These are phyloP conservation scores for Orgyia antiqua DNA, from an alignment of 2,888 invertebrate species.

Conservation along the genomic window DNA sequence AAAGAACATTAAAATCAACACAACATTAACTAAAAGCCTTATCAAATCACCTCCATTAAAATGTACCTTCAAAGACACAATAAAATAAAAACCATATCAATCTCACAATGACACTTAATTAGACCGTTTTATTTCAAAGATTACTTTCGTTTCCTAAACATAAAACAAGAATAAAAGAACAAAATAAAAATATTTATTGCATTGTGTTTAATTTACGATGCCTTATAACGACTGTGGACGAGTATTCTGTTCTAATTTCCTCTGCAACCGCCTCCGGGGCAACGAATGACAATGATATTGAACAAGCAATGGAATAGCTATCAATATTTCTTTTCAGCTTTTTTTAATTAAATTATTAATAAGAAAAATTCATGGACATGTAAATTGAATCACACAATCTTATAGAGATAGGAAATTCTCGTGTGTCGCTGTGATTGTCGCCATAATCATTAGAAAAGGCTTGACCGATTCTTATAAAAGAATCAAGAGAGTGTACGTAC, in stretches of 20 bases:
- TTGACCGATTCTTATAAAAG: no score
- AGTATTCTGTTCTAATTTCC: conserved; percentile 25
- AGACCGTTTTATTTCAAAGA: conserved; percentile 7
- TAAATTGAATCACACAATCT: no score
- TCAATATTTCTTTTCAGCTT: no score
- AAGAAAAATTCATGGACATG: no score
- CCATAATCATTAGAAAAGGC: no score
- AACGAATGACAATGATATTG: conserved; percentile 6
- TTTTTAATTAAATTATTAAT: no score
- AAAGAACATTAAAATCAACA: no score
- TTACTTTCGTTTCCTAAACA: conserved; percentile 8
- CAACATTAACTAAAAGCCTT: no score
- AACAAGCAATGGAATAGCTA: not conserved
- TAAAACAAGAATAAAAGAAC: conserved; percentile 13
- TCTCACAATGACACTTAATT: conserved; percentile 13
- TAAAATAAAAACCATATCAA: conserved; percentile 6
- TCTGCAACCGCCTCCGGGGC: conserved; percentile 11
- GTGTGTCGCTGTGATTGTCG: no score
- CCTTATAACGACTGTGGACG: conserved; percentile 24
- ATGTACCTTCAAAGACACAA: not conserved
- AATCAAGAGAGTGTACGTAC: no score
- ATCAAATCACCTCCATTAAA: no score
- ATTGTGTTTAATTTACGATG: conserved; percentile 33
- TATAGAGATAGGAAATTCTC: no score
- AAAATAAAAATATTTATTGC: conserved; percentile 38